A percentile compares a stretch with the other conserved stretches of the same genome.
phyloP scores from a whole-genome alignment of 2,797 vertebrate genomes.

The Anas capensis region DNA sequence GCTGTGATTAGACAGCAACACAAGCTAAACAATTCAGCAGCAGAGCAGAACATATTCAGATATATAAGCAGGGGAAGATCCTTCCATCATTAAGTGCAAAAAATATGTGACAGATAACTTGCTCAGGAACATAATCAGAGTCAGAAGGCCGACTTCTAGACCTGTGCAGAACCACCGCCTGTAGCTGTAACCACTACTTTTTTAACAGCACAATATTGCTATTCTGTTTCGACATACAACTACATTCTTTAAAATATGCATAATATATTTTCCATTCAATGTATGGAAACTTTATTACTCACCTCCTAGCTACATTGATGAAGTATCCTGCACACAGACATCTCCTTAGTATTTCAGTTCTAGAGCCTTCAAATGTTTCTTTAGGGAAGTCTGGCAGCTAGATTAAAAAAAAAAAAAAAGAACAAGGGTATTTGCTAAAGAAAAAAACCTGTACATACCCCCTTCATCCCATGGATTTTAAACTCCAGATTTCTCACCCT shows the following conservation, averaged over 20 bases:
- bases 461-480: neutral
- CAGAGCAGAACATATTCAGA: neutral
- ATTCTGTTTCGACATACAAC: neutral
- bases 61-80: neutral
- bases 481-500: neutral
- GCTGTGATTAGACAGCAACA: constrained; percentile 6
- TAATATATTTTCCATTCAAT: neutral
- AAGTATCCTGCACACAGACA: constrained; percentile 96
- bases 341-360: constrained; percentile 88
- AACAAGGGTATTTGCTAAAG: neutral
- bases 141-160: neutral
- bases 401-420: neutral
- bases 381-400: constrained; percentile 91
- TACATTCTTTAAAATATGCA: neutral
- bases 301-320: constrained; percentile 95
- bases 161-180: neutral
- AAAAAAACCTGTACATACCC: neutral
- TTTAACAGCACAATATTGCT: neutral
- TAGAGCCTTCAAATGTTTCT: constrained; percentile 89
- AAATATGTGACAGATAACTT: neutral
- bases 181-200: neutral
- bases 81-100: neutral
- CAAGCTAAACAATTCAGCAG: neutral
- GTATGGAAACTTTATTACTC: neutral
- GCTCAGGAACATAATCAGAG: neutral